phyloP scores from a whole-genome alignment of 2,797 vertebrate species.

The Apodemus agrarius region DNA sequence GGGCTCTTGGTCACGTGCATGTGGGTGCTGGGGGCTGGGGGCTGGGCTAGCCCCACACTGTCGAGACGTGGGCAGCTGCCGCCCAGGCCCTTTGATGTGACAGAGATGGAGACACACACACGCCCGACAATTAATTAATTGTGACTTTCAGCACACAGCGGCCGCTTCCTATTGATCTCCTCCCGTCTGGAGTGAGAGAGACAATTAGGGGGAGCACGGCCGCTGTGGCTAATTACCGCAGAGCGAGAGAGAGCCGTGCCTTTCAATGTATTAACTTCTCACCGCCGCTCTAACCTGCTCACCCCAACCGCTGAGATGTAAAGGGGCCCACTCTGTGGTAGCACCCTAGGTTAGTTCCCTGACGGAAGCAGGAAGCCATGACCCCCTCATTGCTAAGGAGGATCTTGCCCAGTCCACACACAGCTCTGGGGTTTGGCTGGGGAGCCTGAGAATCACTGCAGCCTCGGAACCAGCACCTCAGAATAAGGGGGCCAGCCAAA shows the following conservation, averaged over 20 bases:
- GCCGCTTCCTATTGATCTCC: slow-evolving; percentile 86
- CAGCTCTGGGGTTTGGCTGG: not conserved
- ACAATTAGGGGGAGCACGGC: slow-evolving; percentile 85
- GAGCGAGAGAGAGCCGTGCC: slow-evolving; percentile 82
- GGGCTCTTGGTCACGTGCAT: accelerated
- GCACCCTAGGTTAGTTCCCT: not conserved
- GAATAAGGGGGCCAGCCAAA: not conserved
- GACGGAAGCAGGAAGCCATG: not conserved
- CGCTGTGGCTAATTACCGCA: slow-evolving; percentile 85
- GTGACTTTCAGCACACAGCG: slow-evolving; percentile 83
- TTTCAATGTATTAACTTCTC: slow-evolving; percentile 85
- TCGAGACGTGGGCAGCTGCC: slow-evolving; percentile 60
- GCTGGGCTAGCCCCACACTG: not conserved
- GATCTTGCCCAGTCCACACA: not conserved
- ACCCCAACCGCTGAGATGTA: slow-evolving; percentile 66
- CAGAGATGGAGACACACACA: slow-evolving; percentile 82
- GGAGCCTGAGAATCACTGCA: accelerated
- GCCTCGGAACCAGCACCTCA: not conserved
- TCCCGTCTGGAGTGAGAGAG: slow-evolving; percentile 85
- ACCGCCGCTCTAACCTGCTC: slow-evolving; percentile 72
- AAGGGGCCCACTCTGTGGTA: not conserved
- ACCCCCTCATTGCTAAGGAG: not conserved
- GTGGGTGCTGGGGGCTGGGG: not conserved
- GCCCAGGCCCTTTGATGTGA: slow-evolving; percentile 70
- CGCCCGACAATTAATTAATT: slow-evolving; percentile 86